Evolutionary conservation across 2,888 invertebrate genomes (phyloP), one percentile per base, ranked within the genome.

Genomic region (Tricholauxania praeusta): DNA sequence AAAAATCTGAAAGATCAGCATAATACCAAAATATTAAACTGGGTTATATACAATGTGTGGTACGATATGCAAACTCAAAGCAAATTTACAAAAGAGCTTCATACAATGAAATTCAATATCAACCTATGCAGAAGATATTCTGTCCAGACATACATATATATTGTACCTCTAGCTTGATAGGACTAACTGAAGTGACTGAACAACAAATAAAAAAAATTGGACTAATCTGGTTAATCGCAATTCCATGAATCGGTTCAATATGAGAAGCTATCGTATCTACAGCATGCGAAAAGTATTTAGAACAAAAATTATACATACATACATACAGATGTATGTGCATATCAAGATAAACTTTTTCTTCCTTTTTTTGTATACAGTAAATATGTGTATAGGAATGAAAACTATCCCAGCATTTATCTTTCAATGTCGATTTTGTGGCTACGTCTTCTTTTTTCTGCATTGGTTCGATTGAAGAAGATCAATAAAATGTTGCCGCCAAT

Each of bases 391-490:
- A 28, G 53, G 53, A 66, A 66, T 66, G 19, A 55, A 67, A 67
- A 67, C 47, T 55, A 67, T 67, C 67, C 67, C 67, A 67, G 53
- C 67, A 67, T 67, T 67, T 67, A 67, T 67, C 55, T 67, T 67
- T 5, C 39, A 14, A 39, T 55, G 67, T 55, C 67, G 55, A 67
- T 67, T 67, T 55, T 55, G 53, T 55, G 67, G 39, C 52, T 10
- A 10, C 39, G 7, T 17, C 39, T 39, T 15, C 39, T 55, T 15
- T 67, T 67, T 67, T 53, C 53, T 55, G 17, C 17, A 28, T 70
- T 73, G 71, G 67, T 72, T 73, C 66, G 67, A 64, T 67, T 74
- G 72, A 68, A 74, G 32, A 72, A 76, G 75, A 76, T 76, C 75
- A 76, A 76, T 74, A 74, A 74, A 59, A 74, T 72, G 70, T 64